Evolutionary conservation across 2,797 vertebrate genomes (phyloP), one percentile per base, ranked within the genome.

Genomic region (Champsocephalus esox): DNA sequence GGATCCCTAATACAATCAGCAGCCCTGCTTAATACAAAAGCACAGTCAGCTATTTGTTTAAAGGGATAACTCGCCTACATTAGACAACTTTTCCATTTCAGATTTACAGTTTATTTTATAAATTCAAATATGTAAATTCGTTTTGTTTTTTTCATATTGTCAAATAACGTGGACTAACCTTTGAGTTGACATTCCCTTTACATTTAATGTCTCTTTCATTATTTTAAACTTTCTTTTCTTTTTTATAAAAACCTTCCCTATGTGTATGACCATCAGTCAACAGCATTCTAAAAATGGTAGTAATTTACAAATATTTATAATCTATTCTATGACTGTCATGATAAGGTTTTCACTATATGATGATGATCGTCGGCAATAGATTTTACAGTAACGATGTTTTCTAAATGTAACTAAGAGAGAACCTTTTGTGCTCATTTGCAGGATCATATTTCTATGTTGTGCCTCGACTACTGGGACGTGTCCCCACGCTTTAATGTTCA

Each of bases 11-110:
- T 32, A 38, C 66, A 72, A 55, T 64, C 56, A 49, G 54, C 32
- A 34, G 41, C 34, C 6, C 92, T 45, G 21, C 43, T 59, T 44
- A 21, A 44, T 9, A n/a, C 19, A 58, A 60, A 51, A 21, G 2
- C 67, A 11, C 46, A 21, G 9, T 10, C n/a, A 9, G 64, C 45
- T 63, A 3, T 66, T 65, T 56, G n/a, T 48, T 70, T 55, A 72
- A 71, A 72, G 48, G 60, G 38, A 13, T 28, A 45, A 56, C 41
- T 54, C 45, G 17, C 6, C 32, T 0, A 21, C n/a, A 28, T 57
- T 49, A 32, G 52, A 58, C 65, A 62, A 44, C 38, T 28, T 5
- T 32, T 5, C 12, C 10, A 45, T 45, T 45, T 45, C 9, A 45
- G 12, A 45, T 11, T 45, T 45, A 7, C 34, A 38, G 34, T 9